These are phyloP conservation scores for Lophotis ruficrista DNA, from an alignment of 2,113 vertebrate species.

Conservation along the genomic window DNA sequence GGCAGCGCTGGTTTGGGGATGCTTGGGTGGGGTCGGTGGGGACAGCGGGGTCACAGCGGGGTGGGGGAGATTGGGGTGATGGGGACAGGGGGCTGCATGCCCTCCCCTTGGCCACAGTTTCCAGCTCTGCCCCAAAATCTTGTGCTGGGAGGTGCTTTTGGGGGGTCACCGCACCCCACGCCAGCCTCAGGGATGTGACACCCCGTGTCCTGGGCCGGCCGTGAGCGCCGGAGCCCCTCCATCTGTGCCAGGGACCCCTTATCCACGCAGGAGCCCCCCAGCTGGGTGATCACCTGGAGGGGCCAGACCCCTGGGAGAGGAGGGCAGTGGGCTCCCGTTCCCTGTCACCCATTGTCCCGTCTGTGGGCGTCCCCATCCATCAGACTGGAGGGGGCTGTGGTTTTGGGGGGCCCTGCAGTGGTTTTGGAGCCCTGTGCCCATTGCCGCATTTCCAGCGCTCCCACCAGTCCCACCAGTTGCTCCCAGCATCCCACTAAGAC, in stretches of 20 bases:
- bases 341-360: fast-evolving
- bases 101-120: no score
- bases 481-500: neutral
- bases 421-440: no score
- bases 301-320: neutral
- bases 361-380: fast-evolving
- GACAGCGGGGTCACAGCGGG: neutral
- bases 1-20: neutral
- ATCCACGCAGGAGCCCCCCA: no score
- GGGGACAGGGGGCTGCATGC: neutral
- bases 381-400: neutral
- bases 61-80: no score
- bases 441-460: neutral
- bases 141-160: neutral
- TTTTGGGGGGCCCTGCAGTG: neutral
- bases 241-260: no score
- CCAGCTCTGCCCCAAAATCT: neutral
- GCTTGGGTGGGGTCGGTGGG: neutral
- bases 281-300: no score
- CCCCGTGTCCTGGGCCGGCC: no score
- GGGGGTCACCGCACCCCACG: neutral
- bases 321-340: neutral
- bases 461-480: neutral
- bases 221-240: fast-evolving
- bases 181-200: fast-evolving